These are phyloP conservation scores for Barbus barbus DNA, from an alignment of 2,113 vertebrate genomes.

Conservation along the genomic window DNA sequence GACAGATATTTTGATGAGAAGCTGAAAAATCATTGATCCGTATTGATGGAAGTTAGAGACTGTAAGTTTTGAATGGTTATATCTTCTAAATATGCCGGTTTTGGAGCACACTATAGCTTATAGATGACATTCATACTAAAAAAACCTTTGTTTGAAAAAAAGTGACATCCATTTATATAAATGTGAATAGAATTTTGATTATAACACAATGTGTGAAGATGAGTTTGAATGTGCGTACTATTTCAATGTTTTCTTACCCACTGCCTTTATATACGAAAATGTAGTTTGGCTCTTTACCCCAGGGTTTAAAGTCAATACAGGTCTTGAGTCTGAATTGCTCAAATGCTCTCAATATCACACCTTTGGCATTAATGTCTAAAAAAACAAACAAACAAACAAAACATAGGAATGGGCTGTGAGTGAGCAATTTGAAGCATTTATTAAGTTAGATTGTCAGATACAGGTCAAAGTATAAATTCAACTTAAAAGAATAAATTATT, in stretches of 20 bases:
- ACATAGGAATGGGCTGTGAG: not conserved
- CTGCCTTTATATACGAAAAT: conserved; percentile 87
- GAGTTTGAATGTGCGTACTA: no score
- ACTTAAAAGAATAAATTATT: not conserved
- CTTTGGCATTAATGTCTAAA: conserved; percentile 82
- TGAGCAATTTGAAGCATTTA: not conserved
- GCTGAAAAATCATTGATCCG: no score
- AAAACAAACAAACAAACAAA: not conserved
- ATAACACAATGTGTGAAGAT: no score
- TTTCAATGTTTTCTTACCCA: conserved; percentile 76
- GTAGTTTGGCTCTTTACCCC: conserved; percentile 88
- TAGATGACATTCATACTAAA: no score
- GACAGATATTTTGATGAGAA: no score
- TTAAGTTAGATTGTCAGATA: no score
- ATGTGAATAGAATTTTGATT: no score
- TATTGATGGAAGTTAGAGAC: no score
- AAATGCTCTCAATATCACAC: conserved; percentile 88
- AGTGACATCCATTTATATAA: no score
- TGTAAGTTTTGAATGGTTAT: not conserved
- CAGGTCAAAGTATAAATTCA: no score
- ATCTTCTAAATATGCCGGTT: not conserved
- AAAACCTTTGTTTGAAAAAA: no score
- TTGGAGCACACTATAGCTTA: not conserved
- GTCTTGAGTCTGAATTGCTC: conserved; percentile 91
- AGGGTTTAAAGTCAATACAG: conserved; percentile 93